Base-by-base conservation (phyloP, 2,888 invertebrate species). In the Galeopsomyia nigrocyanea region DNA sequence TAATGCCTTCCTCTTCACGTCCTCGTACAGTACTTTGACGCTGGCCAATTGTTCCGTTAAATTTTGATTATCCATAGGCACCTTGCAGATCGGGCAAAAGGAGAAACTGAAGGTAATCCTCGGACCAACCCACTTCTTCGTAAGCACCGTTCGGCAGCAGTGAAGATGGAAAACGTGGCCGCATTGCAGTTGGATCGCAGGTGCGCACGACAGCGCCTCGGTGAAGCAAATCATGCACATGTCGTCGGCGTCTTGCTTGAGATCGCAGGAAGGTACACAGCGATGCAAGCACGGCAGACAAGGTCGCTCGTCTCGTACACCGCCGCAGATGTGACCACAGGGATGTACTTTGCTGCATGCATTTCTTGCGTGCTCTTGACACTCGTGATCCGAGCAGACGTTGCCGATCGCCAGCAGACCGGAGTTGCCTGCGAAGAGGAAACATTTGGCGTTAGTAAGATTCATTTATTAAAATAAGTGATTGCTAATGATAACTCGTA, bases 211-310 rank as follows among this genome's bases (percentile, higher is more conserved):
- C 55, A 99, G 88, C 0, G 98, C 97, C 86, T 99, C 99, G 0
- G 97, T 97, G 87, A 99, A 99, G 87, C 99, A 99, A 80, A 99
- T 96, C 96, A 99, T 98, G 87, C 99, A 99, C 96, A 99, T 97
- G 85, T 99, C 99, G 82, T 99, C 99, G 0, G 96, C 96, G 86
- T 99, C 99, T 87, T 99, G 99, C 17, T 95, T 93, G 64, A 98
- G 88, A 68, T 79, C 84, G 56, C 80, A 78, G 13, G 86, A 86
- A 0, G 87, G 82, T 17, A 88, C 88, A 83, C 98, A 98, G 2
- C 97, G 93, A 80, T 94, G 93, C 77, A 99, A 88, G 83, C 99
- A 99, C 0, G 98, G 97, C 79, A 98, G 88, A 83, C 98, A 99
- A 64, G 88, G 87, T 10, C 89, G 88, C 87, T 99, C 98, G 77